Evolutionary conservation across 2,888 invertebrate genomes (phyloP), one percentile per base, ranked within the genome.

Genomic region (Nephrotoma flavescens): DNA sequence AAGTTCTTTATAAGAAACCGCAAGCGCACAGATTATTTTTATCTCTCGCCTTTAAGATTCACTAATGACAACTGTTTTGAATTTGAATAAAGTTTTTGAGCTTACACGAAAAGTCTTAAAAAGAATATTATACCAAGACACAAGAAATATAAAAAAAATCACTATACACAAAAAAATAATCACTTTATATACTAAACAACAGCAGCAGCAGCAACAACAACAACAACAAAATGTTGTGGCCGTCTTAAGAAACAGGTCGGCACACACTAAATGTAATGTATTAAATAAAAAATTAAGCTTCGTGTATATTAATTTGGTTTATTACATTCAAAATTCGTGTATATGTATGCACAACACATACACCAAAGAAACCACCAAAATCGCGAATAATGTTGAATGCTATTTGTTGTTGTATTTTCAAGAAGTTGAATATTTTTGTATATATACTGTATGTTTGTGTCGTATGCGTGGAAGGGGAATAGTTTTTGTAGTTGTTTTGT

Each of bases 211-310:
- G 31, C 31, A 31, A 2, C 71, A 71, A 12, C 71, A 47, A 71
- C 71, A 71, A 31, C 31, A 71, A 47, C 9, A 57, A 6, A 15
- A 71, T 71, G 71, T 71, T 71, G 84, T 84, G 92, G 91, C 91
- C 92, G 91, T 91, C 90, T 91, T 90, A 90, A 90, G 90, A 91
- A 91, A 91, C 91, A 90, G 91, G 91, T 91, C 92, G 91, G 91
- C 91, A 90, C 91, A 91, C 91, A 91, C 91, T 91, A 89, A 91
- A 91, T 83, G 41, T 45, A 47, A 7, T 86, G 71, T 42, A 85
- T 41, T 42, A 42, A 85, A 31, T 31, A 85, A 42, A 85, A 85
- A 42, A 85, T 42, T 15, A 42, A 42, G 84, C 42, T 85, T 85
- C 42, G 42, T 85, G n/a, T 85, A 86, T 86, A 86, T 86, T 83